A percentile compares a stretch with the other conserved stretches of the same genome.
These are phyloP conservation scores for Drosophila sproati DNA, from an alignment of 1,140 invertebrate genomes.

Conservation along the genomic window DNA sequence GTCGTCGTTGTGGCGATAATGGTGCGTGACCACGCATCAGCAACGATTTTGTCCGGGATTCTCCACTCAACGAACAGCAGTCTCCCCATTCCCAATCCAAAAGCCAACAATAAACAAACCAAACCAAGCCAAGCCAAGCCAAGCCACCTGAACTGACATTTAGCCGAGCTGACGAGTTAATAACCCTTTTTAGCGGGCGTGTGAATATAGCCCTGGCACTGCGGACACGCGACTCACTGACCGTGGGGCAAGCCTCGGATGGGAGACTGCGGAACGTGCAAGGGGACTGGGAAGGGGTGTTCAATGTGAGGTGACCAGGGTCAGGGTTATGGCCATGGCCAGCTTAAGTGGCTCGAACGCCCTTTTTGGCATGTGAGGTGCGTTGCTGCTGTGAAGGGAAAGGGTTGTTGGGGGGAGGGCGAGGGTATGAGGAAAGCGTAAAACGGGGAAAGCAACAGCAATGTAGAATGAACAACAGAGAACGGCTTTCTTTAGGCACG, in stretches of 20 bases:
- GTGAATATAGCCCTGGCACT: conserved; percentile 39
- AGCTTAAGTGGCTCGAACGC: conserved; percentile 83
- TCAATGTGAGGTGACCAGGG: conserved; percentile 4
- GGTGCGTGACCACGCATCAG: conserved; percentile 84
- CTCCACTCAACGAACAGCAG: conserved; percentile 16
- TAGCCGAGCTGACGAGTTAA: conserved; percentile 83
- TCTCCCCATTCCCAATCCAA: neutral
- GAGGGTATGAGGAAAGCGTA: neutral
- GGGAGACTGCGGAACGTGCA: no score
- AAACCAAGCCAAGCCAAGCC: neutral
- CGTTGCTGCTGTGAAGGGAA: conserved; percentile 27
- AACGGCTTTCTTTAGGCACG: no score
- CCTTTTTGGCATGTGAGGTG: conserved; percentile 71
- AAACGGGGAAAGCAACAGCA: neutral
- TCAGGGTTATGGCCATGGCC: conserved; percentile 37
- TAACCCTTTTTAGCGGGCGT: conserved; percentile 84
- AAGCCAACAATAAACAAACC: neutral
- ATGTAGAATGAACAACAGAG: no score
- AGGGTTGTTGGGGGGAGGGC: neutral
- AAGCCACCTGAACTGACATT: conserved; percentile 75
- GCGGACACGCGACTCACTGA: conserved; percentile 43
- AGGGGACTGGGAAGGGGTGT: no score
- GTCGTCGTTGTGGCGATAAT: conserved; percentile 57
- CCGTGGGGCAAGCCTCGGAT: neutral
- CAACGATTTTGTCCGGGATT: conserved; percentile 76